These are phyloP conservation scores for Fregetta grallaria DNA, from an alignment of 2,113 vertebrate species.

Conservation along the genomic window DNA sequence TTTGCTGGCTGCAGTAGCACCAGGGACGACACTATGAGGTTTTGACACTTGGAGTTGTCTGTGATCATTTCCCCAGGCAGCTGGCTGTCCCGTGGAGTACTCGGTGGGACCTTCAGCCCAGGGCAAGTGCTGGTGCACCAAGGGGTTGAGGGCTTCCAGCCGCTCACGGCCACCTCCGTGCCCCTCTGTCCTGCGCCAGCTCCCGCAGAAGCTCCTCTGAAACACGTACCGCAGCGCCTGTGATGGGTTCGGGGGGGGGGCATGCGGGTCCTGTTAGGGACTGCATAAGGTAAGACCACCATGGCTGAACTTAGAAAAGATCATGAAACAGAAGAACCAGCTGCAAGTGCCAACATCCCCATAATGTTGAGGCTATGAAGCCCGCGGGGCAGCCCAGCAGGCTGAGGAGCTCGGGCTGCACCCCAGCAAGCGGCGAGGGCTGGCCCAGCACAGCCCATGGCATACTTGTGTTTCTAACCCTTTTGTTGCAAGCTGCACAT, in stretches of 20 bases:
- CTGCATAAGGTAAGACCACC: not conserved
- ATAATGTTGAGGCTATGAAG: not conserved
- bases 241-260: not conserved
- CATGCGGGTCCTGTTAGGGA: not conserved
- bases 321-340: not conserved
- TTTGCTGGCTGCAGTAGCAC: not conserved
- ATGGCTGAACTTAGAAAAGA: not conserved
- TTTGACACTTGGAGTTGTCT: not conserved
- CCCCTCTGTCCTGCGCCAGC: not conserved
- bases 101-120: fast-evolving
- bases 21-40: not conserved
- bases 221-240: not conserved
- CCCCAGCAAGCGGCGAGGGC: not conserved
- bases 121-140: not conserved
- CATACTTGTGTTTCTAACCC: not conserved
- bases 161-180: too few species aligned
- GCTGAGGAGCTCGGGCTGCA: not conserved
- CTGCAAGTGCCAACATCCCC: not conserved
- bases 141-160: not conserved
- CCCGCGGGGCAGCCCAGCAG: fast-evolving
- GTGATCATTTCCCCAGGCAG: not conserved
- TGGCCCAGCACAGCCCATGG: not conserved
- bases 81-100: not conserved
- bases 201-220: not conserved
- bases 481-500: not conserved